Evolutionary conservation across 2,888 invertebrate species (phyloP), one percentile per base, ranked within the genome.

Genomic region (Priocnemis perturbator): DNA sequence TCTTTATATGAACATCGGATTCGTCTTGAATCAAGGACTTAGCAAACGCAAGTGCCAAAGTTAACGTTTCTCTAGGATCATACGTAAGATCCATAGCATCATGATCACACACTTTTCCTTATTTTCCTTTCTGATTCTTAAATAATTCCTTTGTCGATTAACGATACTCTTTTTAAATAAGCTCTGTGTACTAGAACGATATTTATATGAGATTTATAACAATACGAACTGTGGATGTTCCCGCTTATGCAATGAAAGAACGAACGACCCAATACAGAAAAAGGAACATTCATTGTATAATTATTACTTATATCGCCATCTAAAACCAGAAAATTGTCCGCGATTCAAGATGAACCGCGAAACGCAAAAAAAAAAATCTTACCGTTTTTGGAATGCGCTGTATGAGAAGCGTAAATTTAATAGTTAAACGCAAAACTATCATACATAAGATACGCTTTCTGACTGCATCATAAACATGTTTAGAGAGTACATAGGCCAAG

Each of bases 401-500:
- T 76, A 76, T 74, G 68, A 67, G 61, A 64, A 68, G 60, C 60
- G 62, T 67, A 50, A 63, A 68, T 66, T 69, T 53, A 57, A 59
- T 57, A 45, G 60, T 61, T 62, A 58, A 30, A 64, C 48, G 50
- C 20, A 45, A 72, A 69, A 64, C 59, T 69, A 64, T 17, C 55
- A 55, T 67, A 26, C 47, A 65, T 11, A 47, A 23, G 5, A 58
- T n/a, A 14, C 19, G 44, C 14, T 58, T 19, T 19, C 30, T 44
- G 67, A 62, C 21, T 66, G 57, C 59, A 58, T 78, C 77, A 73
- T 73, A 74, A 78, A 78, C 78, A 77, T 77, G 79, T 79, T 79
- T 77, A 77, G 77, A 79, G 79, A 79, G 75, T 79, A 79, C 79
- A 48, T 77, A 79, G 79, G 77, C 79, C 77, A 76, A 67, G 77